These are phyloP conservation scores for Leucophenga varia DNA, from an alignment of 1,140 invertebrate species.

Conservation along the genomic window DNA sequence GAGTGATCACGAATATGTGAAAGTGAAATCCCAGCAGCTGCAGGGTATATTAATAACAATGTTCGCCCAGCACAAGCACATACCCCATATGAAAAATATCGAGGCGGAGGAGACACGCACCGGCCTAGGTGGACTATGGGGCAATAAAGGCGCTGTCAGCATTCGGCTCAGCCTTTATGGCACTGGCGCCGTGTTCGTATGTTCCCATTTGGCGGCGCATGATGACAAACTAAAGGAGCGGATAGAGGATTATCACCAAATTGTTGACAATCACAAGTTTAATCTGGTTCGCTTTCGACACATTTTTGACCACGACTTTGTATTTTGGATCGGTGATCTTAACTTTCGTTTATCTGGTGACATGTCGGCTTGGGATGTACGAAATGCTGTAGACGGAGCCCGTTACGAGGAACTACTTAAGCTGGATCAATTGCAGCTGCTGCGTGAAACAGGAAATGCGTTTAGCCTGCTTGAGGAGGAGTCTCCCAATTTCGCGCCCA, in stretches of 20 bases:
- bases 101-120: conserved; percentile 85
- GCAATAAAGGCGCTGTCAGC: conserved; percentile 85
- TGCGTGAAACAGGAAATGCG: conserved; percentile 71
- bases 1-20: conserved; percentile 68
- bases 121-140: conserved; percentile 86
- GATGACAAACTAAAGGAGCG: conserved; percentile 77
- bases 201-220: conserved; percentile 86
- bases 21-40: conserved; percentile 72
- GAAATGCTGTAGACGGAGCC: conserved; percentile 65
- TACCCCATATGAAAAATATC: conserved; percentile 77
- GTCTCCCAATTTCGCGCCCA: conserved; percentile 77
- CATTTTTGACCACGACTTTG: conserved; percentile 92
- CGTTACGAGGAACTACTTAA: conserved; percentile 67
- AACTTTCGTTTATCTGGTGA: conserved; percentile 82
- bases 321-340: conserved; percentile 93
- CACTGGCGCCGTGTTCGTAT: conserved; percentile 82
- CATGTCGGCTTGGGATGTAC: conserved; percentile 70
- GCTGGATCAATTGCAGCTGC: conserved; percentile 71
- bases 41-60: conserved; percentile 78
- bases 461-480: conserved; percentile 80
- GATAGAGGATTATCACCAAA: conserved; percentile 83
- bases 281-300: conserved; percentile 69
- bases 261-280: conserved; percentile 72
- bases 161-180: conserved; percentile 84
- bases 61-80: conserved; percentile 75